A percentile compares a stretch with the other conserved stretches of the same genome.
These are phyloP conservation scores for Candidula unifasciata DNA, from an alignment of 2,888 invertebrate species.

Conservation along the genomic window DNA sequence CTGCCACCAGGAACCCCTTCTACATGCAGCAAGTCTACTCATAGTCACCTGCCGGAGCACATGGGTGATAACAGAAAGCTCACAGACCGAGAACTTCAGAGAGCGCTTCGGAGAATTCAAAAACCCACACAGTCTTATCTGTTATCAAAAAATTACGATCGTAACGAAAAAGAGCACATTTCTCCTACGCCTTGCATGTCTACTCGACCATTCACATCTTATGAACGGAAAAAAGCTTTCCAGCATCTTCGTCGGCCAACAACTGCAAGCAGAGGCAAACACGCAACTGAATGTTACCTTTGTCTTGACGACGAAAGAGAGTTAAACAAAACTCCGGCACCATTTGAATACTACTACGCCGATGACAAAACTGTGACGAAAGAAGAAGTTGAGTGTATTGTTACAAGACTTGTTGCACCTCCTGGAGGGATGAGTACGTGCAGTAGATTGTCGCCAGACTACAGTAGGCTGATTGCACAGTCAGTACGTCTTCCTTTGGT, in stretches of 20 bases:
- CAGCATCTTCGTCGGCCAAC: constrained; percentile 53
- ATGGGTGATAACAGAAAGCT: constrained; percentile 16
- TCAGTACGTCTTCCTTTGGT: constrained; percentile 50
- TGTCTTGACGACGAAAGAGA: constrained; percentile 50
- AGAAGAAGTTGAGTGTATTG: constrained; percentile 49
- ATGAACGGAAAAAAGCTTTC: constrained; percentile 52
- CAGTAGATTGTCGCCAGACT: constrained; percentile 15
- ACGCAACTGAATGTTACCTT: constrained; percentile 45
- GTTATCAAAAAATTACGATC: constrained; percentile 16
- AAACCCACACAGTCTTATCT: constrained; percentile 48
- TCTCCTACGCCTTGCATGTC: neutral
- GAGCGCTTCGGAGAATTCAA: constrained; percentile 52
- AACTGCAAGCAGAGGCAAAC: constrained; percentile 53
- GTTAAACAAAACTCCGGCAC: constrained; percentile 50
- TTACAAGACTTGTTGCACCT: constrained; percentile 50
- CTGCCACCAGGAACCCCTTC: constrained; percentile 10
- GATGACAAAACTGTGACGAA: constrained; percentile 37
- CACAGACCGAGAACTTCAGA: constrained; percentile 51
- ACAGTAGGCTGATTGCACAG: constrained; percentile 27
- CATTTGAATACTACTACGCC: constrained; percentile 53
- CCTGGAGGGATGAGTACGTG: constrained; percentile 50
- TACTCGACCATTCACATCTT: neutral
- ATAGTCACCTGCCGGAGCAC: neutral
- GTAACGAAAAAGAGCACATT: neutral
- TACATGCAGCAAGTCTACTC: neutral